phyloP scores from a whole-genome alignment of 37 sponge, comb jelly and placozoan genomes.

The Bolinopsis microptera region DNA sequence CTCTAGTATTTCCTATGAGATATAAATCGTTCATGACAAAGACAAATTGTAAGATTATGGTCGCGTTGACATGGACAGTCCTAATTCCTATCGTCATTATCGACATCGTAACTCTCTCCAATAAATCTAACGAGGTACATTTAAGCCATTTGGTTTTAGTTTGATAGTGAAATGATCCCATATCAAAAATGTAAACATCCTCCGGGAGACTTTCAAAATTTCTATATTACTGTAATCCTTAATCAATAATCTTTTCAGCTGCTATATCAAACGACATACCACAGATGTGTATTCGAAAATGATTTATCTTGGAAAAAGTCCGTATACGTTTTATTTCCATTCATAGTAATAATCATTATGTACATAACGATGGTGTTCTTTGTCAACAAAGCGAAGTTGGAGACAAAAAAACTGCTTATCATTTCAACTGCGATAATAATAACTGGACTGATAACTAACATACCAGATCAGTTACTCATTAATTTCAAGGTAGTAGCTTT shows the following conservation, averaged over 20 bases:
- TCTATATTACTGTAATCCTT: not conserved
- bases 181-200: no score
- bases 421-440: not conserved
- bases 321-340: not conserved
- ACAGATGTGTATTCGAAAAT: conserved; percentile 15
- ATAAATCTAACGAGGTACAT: not conserved
- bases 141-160: not conserved
- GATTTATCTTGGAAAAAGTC: not conserved
- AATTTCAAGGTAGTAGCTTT: not conserved
- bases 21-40: not conserved
- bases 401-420: not conserved
- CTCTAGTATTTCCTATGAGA: not conserved
- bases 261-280: not conserved
- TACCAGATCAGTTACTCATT: not conserved
- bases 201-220: not conserved
- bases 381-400: not conserved
- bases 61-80: not conserved
- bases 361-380: not conserved
- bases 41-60: not conserved
- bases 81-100: not conserved
- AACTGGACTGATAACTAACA: not conserved
- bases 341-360: not conserved
- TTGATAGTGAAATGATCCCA: no score
- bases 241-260: not conserved
- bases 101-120: not conserved